Base-by-base conservation (phyloP, 2,797 vertebrate species). In the Myripristis murdjan region DNA sequence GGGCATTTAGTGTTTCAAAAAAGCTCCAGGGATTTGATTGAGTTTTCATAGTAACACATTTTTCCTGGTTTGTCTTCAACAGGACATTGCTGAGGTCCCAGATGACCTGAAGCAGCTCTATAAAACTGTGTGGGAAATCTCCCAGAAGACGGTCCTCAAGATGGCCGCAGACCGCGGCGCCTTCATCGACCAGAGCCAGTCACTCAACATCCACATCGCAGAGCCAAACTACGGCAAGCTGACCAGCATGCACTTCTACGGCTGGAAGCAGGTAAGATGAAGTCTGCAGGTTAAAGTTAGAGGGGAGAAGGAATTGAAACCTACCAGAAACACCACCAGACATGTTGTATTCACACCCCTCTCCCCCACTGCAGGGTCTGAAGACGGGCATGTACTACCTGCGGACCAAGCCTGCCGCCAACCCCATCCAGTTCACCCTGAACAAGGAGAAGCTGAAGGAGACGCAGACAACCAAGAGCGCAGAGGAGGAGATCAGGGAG, bases 311-410 rank as follows among this genome's bases (percentile, higher is more conserved):
- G n/a, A 2, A 16, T 24, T 24, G 28, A n/a, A 63, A 65, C 41
- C 3, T n/a, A n/a, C n/a, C n/a, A n/a, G n/a, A n/a, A n/a, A n/a
- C n/a, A n/a, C n/a, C n/a, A n/a, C n/a, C n/a, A n/a, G n/a, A n/a
- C n/a, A n/a, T n/a, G n/a, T n/a, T n/a, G n/a, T n/a, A n/a, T n/a
- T n/a, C n/a, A n/a, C n/a, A n/a, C 1, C 5, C 8, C 1, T 61
- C 10, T 11, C 35, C 59, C 41, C 31, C 48, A 47, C 44, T 61
- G 41, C 80, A 93, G 91, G 98, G 98, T 23, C 92, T 99, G 70
- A 99, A 99, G 94, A 99, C 98, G 0, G 98, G 98, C 15, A 99
- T 99, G 98, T 99, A 99, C 88, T 99, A 99, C 51, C 93, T 99
- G 37, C 83, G 98, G 67, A 99, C 97, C 0, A 97, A 97, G 72